Evolutionary conservation across 2,113 vertebrate genomes (phyloP).

Genomic region (Columba livia): DNA sequence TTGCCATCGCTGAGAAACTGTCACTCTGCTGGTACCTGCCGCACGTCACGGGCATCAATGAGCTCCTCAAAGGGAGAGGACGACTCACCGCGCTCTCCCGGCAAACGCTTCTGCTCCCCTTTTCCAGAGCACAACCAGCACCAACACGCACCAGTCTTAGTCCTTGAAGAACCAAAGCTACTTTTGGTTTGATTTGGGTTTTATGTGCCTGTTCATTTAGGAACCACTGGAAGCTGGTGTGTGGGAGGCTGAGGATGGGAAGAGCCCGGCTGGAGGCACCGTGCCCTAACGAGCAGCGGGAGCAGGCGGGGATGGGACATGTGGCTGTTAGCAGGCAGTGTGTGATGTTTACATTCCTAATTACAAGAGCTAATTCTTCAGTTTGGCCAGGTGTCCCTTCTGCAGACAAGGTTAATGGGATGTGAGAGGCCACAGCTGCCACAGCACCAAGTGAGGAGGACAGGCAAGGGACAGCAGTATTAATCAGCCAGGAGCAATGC

Average conservation of each 20-base stretch:
- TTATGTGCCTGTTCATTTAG: not conserved
- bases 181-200: not conserved
- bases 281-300: not conserved
- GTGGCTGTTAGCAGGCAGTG: not conserved
- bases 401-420: constrained; percentile 75
- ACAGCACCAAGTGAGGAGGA: constrained; percentile 11
- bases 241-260: not conserved
- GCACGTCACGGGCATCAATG: not conserved
- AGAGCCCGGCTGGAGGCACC: not conserved
- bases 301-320: not conserved
- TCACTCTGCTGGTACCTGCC: not conserved
- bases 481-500: constrained; percentile 44
- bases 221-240: not conserved
- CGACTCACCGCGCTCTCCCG: not conserved
- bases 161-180: not conserved
- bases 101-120: not conserved
- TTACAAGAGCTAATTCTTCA: constrained; percentile 48
- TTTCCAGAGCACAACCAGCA: not conserved
- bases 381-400: constrained; percentile 72
- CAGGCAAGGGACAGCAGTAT: constrained; percentile 47
- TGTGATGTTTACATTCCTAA: constrained; percentile 63
- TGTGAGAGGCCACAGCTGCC: constrained; percentile 71
- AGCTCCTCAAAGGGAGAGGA: not conserved
- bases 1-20: too few relatives aligned
- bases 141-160: accelerated